Conservation (phyloP, 2,113 vertebrate species). For the Euleptes europaea region DNA sequence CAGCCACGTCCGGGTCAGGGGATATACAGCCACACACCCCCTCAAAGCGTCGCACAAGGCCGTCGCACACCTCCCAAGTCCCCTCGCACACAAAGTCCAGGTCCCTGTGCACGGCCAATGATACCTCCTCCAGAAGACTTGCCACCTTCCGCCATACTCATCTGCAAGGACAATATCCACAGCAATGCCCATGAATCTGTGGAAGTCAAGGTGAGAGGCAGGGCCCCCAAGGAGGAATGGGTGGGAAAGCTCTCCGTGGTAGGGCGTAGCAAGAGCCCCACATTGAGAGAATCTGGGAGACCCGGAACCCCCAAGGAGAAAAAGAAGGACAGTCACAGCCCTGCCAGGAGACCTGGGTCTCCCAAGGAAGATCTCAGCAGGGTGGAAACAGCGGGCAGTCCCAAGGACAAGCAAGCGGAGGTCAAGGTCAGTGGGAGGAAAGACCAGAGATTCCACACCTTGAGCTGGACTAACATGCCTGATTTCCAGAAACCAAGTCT, state of each 20-base stretch:
- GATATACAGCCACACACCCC: background rate
- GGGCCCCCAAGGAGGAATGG: background rate
- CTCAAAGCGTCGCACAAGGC: background rate
- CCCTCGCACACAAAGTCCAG: background rate
- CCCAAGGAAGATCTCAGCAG: background rate
- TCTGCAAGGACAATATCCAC: background rate
- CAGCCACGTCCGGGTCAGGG: background rate
- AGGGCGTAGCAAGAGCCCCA: background rate
- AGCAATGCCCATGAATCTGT: background rate
- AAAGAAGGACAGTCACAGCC: background rate
- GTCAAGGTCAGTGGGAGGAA: background rate
- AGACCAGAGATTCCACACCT: background rate
- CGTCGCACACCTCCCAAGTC: background rate
- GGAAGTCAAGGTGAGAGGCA: background rate
- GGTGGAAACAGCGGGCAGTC: background rate
- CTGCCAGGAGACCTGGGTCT: background rate
- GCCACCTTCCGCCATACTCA: background rate
- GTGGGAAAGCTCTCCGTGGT: background rate
- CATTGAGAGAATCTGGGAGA: background rate
- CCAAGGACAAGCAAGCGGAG: background rate
- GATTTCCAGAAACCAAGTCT: background rate
- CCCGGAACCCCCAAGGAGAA: background rate
- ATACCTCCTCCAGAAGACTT: background rate
- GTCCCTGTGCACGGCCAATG: accelerated
- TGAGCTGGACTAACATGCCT: background rate